A percentile compares a stretch with the other conserved stretches of the same genome.
These are phyloP conservation scores for Pomatostomus ruficeps DNA, from an alignment of 2,113 vertebrate genomes.

Conservation along the genomic window DNA sequence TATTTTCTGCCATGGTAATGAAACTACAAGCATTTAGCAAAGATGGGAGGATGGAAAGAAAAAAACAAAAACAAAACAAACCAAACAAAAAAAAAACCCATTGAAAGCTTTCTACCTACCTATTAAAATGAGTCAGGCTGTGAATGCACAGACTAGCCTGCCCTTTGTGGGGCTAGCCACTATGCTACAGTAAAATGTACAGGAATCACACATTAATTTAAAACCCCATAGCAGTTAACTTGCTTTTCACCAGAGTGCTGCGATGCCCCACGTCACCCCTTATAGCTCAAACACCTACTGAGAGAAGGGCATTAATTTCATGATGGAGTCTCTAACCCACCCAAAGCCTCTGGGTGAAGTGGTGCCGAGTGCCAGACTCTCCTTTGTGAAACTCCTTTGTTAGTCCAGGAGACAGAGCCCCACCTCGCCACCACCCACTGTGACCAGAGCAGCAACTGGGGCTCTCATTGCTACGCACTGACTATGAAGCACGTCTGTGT, in stretches of 20 bases:
- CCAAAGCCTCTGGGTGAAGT: conserved; percentile 51
- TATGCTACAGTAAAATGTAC: conserved; percentile 76
- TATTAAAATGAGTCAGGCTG: conserved; percentile 70
- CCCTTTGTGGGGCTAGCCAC: conserved; percentile 67
- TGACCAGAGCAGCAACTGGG: conserved; percentile 58
- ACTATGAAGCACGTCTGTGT: conserved; percentile 71
- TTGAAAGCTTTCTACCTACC: conserved; percentile 77
- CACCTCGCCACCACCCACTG: conserved; percentile 56
- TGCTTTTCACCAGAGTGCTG: conserved; percentile 65
- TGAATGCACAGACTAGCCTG: conserved; percentile 62
- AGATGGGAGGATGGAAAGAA: conserved; percentile 28
- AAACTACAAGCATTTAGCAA: conserved; percentile 57
- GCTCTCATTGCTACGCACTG: conserved; percentile 74
- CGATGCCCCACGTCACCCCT: conserved; percentile 22
- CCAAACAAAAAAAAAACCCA: conserved; percentile 21
- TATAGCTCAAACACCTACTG: conserved; percentile 60
- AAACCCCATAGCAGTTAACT: conserved; percentile 66
- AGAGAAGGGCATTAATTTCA: conserved; percentile 65
- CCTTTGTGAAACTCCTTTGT: conserved; percentile 49
- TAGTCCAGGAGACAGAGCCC: conserved; percentile 51
- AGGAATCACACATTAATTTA: conserved; percentile 74
- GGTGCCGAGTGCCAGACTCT: conserved; percentile 57
- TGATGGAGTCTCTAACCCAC: conserved; percentile 64
- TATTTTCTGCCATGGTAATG: conserved; percentile 57
- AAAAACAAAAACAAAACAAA: not conserved